Base-by-base conservation (phyloP, 2,888 invertebrate genomes). In the Poecilobothrus nobilitatus region DNA sequence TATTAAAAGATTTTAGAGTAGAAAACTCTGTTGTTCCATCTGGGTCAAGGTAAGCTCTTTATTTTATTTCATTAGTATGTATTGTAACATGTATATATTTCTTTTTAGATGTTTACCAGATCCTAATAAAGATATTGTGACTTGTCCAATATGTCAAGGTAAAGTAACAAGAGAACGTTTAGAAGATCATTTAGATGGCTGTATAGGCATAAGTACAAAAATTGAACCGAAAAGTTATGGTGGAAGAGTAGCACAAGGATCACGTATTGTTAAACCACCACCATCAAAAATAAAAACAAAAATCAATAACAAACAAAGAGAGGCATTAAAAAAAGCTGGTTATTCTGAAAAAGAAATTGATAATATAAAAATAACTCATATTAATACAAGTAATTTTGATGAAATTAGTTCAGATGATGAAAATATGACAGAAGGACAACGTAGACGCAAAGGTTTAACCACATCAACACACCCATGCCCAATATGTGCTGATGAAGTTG, bases 101-200 rank as follows among this genome's bases (percentile, higher is more conserved):
- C 18, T 18, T 53, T 65, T n/a, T 70, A 53, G 53, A 6, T 53
- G 2, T 18, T 63, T 73, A 7, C n/a, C 69, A 9, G 71, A 79
- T 73, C 73, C 74, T 0, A 68, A 72, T 18, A 76, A 78, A 63
- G 82, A 81, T 65, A 81, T 82, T 6, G 76, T 80, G 18, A 74
- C 73, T 0, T 82, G 82, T 68, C 81, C 82, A 0, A 77, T 82
- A 21, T 82, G 82, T 68, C 76, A 79, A 53, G 77, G 76, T 18
- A 78, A 77, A 65, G 74, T 82, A 73, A 76, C 74, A 34, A 79
- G 82, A 8, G 72, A 73, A 2, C 71, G 76, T 15, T 75, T 81
- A 34, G 69, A 74, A 0, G 78, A 79, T 12, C 82, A 82, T 69
- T 72, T 82, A 37, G 77, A 82, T 20, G 82, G 82, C 12, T 82